Conservation (phyloP, 2,888 invertebrate species). For the Liopterus haemorrhoidalis region DNA sequence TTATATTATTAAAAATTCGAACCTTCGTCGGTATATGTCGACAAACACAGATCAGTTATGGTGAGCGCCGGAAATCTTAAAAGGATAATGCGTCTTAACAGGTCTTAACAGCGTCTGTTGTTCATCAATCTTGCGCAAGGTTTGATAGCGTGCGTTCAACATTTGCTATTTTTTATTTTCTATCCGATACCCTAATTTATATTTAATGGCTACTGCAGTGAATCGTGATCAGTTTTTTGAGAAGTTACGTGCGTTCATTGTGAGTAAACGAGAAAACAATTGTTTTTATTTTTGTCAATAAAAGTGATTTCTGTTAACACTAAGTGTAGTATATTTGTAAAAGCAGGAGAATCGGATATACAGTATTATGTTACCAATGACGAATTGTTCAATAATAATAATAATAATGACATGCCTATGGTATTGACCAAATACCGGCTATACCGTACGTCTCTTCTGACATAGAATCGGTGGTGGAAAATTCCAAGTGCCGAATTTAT, state of each 20-base stretch:
- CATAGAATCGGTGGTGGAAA: too few species aligned
- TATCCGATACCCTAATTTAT: constrained; percentile 28
- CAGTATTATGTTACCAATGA: constrained; percentile 34
- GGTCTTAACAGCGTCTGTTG: too few species aligned
- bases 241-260: constrained; percentile 11
- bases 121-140: constrained; percentile 26
- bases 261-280: constrained; percentile 11
- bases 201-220: constrained; percentile 26
- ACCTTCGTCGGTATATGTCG: too few species aligned
- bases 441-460: too few species aligned
- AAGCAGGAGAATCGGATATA: constrained; percentile 33
- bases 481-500: too few species aligned
- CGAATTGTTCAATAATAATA: constrained; percentile 34
- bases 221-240: constrained; percentile 12
- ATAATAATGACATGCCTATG: too few species aligned
- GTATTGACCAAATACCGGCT: too few species aligned
- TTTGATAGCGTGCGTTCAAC: constrained; percentile 24
- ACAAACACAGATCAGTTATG: too few species aligned
- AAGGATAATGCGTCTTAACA: too few species aligned
- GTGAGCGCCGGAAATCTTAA: too few species aligned
- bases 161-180: constrained; percentile 14
- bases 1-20: too few species aligned
- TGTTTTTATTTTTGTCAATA: constrained; percentile 10
- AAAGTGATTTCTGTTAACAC: constrained; percentile 8
- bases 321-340: constrained; percentile 21